Evolutionary conservation across 2,797 vertebrate genomes (phyloP).

Genomic region (Craterocephalus amniculus): DNA sequence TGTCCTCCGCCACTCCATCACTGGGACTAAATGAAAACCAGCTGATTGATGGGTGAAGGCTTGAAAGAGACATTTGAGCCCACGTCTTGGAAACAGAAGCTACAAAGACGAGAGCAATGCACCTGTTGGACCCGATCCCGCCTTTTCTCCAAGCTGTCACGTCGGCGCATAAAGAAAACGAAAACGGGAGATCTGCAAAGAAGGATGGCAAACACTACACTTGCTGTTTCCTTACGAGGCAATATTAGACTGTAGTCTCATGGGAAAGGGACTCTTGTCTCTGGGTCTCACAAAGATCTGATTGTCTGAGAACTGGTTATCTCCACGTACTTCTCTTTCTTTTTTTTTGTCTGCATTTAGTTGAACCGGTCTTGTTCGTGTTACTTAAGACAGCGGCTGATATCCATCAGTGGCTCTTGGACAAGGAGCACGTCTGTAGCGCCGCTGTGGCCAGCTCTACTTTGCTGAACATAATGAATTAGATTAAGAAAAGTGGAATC

Average conservation of each 20-base stretch:
- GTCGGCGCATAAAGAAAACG: constrained; percentile 8
- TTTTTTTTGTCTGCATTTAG: constrained; percentile 36
- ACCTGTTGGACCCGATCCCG: constrained; percentile 37
- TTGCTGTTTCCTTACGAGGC: constrained; percentile 70
- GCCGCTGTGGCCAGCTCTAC: constrained; percentile 24
- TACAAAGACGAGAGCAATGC: constrained; percentile 26
- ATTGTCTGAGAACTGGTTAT: constrained; percentile 66
- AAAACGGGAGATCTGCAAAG: constrained; percentile 16
- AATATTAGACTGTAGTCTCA: constrained; percentile 61
- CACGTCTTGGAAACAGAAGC: constrained; percentile 13
- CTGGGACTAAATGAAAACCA: constrained; percentile 32
- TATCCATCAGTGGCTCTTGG: constrained; percentile 49
- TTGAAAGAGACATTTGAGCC: constrained; percentile 19
- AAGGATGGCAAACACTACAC: constrained; percentile 45
- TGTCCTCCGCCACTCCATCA: constrained; percentile 16
- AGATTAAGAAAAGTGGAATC: constrained; percentile 46
- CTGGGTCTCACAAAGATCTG: constrained; percentile 60
- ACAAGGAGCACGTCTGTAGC: constrained; percentile 61
- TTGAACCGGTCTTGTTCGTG: constrained; percentile 41
- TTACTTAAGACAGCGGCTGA: constrained; percentile 72
- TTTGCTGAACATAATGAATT: constrained; percentile 50
- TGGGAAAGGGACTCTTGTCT: constrained; percentile 48
- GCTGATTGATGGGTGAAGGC: constrained; percentile 30
- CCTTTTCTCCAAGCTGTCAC: constrained; percentile 12
- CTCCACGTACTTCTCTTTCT: constrained; percentile 49